A percentile compares a stretch with the other conserved stretches of the same genome.
phyloP scores from a whole-genome alignment of 2,888 invertebrate genomes.

The Arge pagana region DNA sequence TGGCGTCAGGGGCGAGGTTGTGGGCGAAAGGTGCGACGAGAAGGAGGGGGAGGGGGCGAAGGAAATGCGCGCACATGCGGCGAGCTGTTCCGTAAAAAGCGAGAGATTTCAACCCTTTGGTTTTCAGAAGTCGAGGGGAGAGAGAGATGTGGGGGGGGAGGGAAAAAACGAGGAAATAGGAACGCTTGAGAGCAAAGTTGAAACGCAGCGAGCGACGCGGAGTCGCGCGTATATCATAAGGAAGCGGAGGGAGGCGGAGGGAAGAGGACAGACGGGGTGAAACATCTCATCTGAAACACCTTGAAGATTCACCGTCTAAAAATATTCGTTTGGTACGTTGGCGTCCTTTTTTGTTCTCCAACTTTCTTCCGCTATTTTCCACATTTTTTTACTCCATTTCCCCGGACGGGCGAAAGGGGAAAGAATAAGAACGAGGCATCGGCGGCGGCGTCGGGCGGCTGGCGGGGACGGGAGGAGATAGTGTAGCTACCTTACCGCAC shows the following conservation, averaged over 20 bases:
- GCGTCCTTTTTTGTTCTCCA: not conserved
- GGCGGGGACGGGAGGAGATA: constrained; percentile 32
- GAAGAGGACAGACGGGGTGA: too few relatives aligned
- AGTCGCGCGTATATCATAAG: too few relatives aligned
- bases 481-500: constrained; percentile 40
- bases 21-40: too few relatives aligned
- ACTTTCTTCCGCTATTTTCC: constrained; percentile 25
- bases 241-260: not conserved
- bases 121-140: too few relatives aligned
- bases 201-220: not conserved
- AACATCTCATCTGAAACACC: constrained; percentile 16
- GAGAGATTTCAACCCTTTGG: too few relatives aligned
- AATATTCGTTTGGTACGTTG: constrained; percentile 14
- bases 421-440: not conserved
- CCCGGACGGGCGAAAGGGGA: not conserved
- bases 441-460: too few relatives aligned
- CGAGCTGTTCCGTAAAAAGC: too few relatives aligned
- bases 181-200: not conserved
- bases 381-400: constrained; percentile 26
- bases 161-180: not conserved
- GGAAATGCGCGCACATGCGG: too few relatives aligned
- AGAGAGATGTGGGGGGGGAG: not conserved
- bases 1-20: too few relatives aligned
- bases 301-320: constrained; percentile 8
- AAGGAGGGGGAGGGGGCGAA: too few relatives aligned